A percentile compares a stretch with the other conserved stretches of the same genome.
Conservation (phyloP, 2,888 invertebrate species). For the Cryptocheilus praepositus region DNA sequence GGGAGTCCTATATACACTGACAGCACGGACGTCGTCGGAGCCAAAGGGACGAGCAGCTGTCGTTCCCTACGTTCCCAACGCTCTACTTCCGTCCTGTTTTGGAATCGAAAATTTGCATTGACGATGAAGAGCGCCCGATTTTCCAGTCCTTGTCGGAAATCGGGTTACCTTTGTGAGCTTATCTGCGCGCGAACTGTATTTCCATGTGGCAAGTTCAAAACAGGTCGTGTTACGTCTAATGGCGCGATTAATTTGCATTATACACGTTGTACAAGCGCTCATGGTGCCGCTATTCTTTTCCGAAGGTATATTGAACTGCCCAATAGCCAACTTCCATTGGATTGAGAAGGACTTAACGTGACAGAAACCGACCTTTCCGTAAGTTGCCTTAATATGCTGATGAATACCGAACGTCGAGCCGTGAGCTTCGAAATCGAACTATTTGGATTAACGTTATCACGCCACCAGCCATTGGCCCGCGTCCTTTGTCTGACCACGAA, state of each 20-base stretch:
- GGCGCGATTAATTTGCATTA: too few relatives aligned
- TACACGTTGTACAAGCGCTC: too few relatives aligned
- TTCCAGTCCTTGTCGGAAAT: neutral
- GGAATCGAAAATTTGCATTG: neutral
- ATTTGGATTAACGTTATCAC: slow-evolving; percentile 36
- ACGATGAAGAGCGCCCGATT: neutral
- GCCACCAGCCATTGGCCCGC: slow-evolving; percentile 15
- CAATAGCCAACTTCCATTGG: too few relatives aligned
- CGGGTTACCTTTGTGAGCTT: too few relatives aligned
- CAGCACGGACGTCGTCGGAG: neutral
- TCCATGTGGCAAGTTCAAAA: too few relatives aligned
- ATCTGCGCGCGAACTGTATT: too few relatives aligned
- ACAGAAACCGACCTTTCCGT: too few relatives aligned
- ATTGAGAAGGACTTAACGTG: too few relatives aligned
- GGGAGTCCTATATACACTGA: slow-evolving; percentile 28
- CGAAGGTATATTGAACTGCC: too few relatives aligned
- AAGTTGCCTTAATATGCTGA: too few relatives aligned
- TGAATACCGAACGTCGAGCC: neutral
- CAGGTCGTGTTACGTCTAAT: too few relatives aligned
- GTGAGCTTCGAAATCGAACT: slow-evolving; percentile 36
- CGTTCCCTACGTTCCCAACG: neutral
- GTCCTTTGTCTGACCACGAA: slow-evolving; percentile 31
- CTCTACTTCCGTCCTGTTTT: neutral
- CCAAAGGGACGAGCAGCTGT: slow-evolving; percentile 7
- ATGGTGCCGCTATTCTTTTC: too few relatives aligned